Conservation (phyloP, 1,140 invertebrate genomes). For the Daktulosphaira vitifoliae region DNA sequence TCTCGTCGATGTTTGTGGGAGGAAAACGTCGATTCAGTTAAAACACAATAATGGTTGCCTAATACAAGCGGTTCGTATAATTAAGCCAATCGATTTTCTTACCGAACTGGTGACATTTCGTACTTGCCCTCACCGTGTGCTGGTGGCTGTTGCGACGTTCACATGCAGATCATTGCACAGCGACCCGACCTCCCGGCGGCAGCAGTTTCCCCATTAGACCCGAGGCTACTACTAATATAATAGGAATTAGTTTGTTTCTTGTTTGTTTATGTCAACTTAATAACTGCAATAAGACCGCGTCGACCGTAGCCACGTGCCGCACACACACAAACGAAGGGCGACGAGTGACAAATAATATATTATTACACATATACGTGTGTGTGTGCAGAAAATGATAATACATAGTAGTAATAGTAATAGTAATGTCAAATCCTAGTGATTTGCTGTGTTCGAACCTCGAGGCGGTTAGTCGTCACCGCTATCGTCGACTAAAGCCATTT, state of each 20-base stretch:
- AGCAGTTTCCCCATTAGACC: too few species aligned
- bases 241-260: conserved; percentile 31
- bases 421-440: conserved; percentile 17
- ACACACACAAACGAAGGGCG: background rate
- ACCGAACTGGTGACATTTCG: too few species aligned
- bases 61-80: too few species aligned
- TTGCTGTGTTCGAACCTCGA: background rate
- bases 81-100: too few species aligned
- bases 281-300: conserved; percentile 25
- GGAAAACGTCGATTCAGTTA: too few species aligned
- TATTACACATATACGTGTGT: too few species aligned
- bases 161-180: background rate
- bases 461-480: background rate
- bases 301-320: conserved; percentile 21
- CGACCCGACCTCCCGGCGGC: background rate
- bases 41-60: too few species aligned
- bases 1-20: too few species aligned
- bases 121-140: too few species aligned
- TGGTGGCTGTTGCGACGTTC: background rate
- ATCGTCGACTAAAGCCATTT: background rate
- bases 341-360: conserved; percentile 12
- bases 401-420: conserved; percentile 7
- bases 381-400: background rate
- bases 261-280: conserved; percentile 34
- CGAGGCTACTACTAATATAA: conserved; percentile 5